These are phyloP conservation scores for Heliconius hortense DNA, from an alignment of 2,888 invertebrate species.

Conservation along the genomic window DNA sequence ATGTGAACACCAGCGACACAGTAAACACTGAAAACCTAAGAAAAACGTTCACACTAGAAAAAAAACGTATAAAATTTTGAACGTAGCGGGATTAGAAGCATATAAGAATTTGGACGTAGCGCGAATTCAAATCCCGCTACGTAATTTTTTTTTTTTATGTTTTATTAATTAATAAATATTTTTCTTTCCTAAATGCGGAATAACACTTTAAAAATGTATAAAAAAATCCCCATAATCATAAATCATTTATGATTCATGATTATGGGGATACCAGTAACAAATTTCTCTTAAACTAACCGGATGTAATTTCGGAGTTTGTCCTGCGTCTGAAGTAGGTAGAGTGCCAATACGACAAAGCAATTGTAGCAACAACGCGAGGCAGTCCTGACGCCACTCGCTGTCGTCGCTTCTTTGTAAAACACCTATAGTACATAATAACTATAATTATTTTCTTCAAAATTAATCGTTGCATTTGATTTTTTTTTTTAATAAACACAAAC, in stretches of 20 bases:
- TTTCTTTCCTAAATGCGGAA: too few relatives aligned
- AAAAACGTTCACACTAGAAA: too few relatives aligned
- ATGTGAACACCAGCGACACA: too few relatives aligned
- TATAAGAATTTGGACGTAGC: too few relatives aligned
- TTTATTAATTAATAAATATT: too few relatives aligned
- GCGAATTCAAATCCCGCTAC: too few relatives aligned
- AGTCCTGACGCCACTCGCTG: slow-evolving; percentile 97
- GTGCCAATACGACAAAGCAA: slow-evolving; percentile 94
- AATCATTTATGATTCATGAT: too few relatives aligned
- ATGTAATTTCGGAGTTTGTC: slow-evolving; percentile 82
- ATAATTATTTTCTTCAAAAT: background rate
- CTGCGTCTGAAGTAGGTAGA: slow-evolving; percentile 75
- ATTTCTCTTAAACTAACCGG: slow-evolving; percentile 68
- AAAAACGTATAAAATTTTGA: too few relatives aligned
- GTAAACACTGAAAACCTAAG: background rate
- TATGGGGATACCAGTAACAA: background rate
- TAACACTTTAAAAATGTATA: too few relatives aligned
- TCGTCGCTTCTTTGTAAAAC: slow-evolving; percentile 88
- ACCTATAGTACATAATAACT: slow-evolving; percentile 67
- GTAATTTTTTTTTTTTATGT: too few relatives aligned
- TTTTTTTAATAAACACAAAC: background rate
- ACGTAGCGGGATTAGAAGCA: too few relatives aligned
- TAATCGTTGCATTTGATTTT: background rate
- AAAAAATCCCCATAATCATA: background rate
- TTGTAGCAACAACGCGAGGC: slow-evolving; percentile 92